Conservation (phyloP, 2,113 vertebrate species). For the Perca fluviatilis region DNA sequence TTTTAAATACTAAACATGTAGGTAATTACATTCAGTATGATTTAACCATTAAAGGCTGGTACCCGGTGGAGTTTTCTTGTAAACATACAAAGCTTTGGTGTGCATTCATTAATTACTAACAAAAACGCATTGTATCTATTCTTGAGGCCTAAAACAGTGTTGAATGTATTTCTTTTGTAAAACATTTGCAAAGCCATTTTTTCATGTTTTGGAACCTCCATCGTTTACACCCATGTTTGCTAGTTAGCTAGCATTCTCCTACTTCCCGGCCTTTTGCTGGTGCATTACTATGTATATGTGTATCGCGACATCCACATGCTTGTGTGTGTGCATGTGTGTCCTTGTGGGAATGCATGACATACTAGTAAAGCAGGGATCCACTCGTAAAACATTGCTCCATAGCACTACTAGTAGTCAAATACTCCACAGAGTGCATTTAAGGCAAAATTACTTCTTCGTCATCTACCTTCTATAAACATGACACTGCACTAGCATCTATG, state of each 20-base stretch:
- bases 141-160: background rate
- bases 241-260: background rate
- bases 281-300: background rate
- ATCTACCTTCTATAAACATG: background rate
- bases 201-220: background rate
- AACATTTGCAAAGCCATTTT: background rate
- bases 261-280: background rate
- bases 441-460: background rate
- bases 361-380: background rate
- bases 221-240: background rate
- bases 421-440: background rate
- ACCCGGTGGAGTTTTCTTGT: background rate
- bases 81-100: background rate
- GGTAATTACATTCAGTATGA: background rate
- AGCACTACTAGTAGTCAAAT: background rate
- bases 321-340: background rate
- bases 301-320: background rate
- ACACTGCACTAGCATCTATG: background rate
- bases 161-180: background rate
- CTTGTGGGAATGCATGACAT: background rate
- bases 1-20: background rate
- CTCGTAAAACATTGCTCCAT: background rate
- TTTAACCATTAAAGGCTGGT: slow-evolving; percentile 3
- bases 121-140: background rate
- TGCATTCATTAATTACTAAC: background rate